phyloP scores from a whole-genome alignment of 2,113 vertebrate species.

The Caretta caretta region DNA sequence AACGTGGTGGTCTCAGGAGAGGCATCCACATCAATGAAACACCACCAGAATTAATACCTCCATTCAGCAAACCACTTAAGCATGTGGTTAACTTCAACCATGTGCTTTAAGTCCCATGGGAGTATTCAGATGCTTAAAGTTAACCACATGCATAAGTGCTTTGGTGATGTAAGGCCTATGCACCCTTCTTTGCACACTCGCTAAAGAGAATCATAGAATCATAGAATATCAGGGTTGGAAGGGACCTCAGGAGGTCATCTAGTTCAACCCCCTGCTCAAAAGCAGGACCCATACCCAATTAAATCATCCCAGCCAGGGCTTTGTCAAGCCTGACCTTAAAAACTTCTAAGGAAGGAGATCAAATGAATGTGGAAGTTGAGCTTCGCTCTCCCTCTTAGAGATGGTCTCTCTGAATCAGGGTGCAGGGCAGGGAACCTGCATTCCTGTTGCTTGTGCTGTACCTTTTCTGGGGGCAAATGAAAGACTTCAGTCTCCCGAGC shows the following conservation, averaged over 20 bases:
- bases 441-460: not conserved
- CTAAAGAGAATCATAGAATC: not conserved
- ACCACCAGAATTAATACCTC: not conserved
- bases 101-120: not conserved
- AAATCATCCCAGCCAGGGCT: no score
- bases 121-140: not conserved
- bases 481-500: not conserved
- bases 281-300: no score
- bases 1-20: not conserved
- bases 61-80: not conserved
- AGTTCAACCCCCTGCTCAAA: no score
- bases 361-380: not conserved
- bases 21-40: not conserved
- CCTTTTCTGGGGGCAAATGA: not conserved
- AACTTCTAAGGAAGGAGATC: not conserved
- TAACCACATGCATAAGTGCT: not conserved
- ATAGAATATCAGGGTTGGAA: no score
- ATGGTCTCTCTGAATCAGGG: rapidly evolving
- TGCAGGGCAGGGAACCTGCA: not conserved
- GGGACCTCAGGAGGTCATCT: no score
- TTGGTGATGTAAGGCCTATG: not conserved
- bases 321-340: no score
- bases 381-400: not conserved
- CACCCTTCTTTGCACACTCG: not conserved
- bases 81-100: not conserved